Percentiles rank a stretch among this genome's conserved stretches.
Evolutionary conservation across 2,888 invertebrate genomes (phyloP).

Genomic region (Chalcis sispes): DNA sequence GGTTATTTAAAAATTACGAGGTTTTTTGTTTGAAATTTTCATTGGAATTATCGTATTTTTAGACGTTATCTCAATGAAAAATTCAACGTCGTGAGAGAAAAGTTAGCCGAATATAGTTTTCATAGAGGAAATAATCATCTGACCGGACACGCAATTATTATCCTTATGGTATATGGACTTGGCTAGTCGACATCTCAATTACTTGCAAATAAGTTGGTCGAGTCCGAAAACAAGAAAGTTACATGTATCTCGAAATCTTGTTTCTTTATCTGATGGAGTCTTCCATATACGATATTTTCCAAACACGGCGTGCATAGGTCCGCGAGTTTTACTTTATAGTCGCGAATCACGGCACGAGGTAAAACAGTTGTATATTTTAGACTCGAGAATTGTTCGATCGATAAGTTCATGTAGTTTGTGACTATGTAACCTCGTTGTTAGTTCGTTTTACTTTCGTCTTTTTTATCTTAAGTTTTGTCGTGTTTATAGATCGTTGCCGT

Average conservation of each 20-base stretch:
- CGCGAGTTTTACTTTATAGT: constrained; percentile 58
- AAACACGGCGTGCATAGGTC: constrained; percentile 1
- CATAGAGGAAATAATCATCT: too few species aligned
- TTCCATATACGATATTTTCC: not conserved
- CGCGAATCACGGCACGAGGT: constrained; percentile 58
- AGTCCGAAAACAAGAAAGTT: not conserved
- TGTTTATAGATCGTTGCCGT: not conserved
- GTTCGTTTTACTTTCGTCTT: constrained; percentile 1
- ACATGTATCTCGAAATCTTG: too few species aligned
- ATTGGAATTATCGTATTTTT: too few species aligned
- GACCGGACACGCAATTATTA: too few species aligned
- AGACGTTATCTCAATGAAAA: too few species aligned
- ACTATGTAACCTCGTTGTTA: constrained; percentile 24
- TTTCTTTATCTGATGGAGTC: not conserved
- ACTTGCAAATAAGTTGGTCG: too few species aligned
- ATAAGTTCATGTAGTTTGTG: constrained; percentile 4
- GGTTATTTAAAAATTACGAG: too few species aligned
- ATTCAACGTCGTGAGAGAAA: too few species aligned
- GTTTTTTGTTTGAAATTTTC: too few species aligned
- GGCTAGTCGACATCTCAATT: too few species aligned
- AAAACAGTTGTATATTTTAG: constrained; percentile 32
- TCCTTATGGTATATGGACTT: too few species aligned
- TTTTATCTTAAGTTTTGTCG: not conserved
- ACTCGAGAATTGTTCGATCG: constrained; percentile 14
- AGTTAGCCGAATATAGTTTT: too few species aligned